These are phyloP conservation scores for Colaptes auratus DNA, from an alignment of 2,113 vertebrate genomes.

Conservation along the genomic window DNA sequence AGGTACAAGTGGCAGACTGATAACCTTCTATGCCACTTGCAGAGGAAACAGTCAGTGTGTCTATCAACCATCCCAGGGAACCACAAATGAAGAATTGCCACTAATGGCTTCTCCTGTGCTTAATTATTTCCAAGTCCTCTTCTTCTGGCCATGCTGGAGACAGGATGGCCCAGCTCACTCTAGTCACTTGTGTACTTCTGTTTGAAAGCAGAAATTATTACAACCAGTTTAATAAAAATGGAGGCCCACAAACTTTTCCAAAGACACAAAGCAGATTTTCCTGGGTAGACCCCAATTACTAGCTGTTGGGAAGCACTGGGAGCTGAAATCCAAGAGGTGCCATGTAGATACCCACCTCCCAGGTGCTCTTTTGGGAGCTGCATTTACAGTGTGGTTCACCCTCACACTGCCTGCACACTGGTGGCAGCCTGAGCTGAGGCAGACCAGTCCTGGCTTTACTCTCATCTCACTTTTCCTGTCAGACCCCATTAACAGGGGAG, in stretches of 20 bases:
- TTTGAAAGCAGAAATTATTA: not conserved
- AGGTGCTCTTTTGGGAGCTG: not conserved
- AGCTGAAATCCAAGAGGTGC: not conserved
- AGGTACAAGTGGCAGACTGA: rapidly evolving
- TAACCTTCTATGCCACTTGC: not conserved
- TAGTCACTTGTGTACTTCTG: not conserved
- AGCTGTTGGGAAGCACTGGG: not conserved
- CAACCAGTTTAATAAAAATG: not conserved
- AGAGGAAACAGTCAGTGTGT: not conserved
- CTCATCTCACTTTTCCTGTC: not conserved
- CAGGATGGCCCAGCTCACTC: not conserved
- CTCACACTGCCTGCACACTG: rapidly evolving
- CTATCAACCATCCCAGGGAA: not conserved
- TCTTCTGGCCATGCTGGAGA: not conserved
- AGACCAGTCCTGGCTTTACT: not conserved
- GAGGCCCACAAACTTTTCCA: not conserved
- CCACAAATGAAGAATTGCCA: not conserved
- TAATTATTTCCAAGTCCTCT: not conserved
- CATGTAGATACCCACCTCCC: rapidly evolving
- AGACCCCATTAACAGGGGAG: not conserved
- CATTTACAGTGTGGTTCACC: not conserved
- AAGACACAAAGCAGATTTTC: not conserved
- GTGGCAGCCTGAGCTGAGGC: not conserved
- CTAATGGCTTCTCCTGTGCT: not conserved
- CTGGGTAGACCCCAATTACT: not conserved